Evolutionary conservation across 2,113 vertebrate species (phyloP).

Genomic region (Alligator sinensis): DNA sequence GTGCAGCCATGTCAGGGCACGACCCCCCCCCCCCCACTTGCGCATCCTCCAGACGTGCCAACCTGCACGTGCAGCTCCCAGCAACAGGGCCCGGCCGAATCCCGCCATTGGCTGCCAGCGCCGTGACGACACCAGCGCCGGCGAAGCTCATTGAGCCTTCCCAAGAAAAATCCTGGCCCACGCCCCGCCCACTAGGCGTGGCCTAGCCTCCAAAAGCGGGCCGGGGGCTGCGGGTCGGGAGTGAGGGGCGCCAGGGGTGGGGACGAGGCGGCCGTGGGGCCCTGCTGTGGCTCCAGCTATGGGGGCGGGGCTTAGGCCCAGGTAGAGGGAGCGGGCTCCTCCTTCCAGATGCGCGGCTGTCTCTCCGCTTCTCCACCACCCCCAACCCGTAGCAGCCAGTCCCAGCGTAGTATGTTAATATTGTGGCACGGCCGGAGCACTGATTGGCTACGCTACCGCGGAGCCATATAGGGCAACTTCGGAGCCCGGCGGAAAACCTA

Average conservation of each 20-base stretch:
- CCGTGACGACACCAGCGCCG: slow-evolving; percentile 4
- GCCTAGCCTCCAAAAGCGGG: no score
- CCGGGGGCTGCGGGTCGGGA: not conserved
- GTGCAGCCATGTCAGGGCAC: slow-evolving; percentile 13
- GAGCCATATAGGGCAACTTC: no score
- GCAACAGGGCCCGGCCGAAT: not conserved
- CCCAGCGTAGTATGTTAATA: no score
- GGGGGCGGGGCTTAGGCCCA: slow-evolving; percentile 55
- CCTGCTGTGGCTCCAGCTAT: not conserved
- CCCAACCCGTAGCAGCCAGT: no score
- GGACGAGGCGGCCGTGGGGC: no score
- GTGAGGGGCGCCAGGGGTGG: not conserved
- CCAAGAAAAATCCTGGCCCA: not conserved
- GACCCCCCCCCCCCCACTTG: no score
- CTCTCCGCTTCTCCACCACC: no score
- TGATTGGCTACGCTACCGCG: no score
- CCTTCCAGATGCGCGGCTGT: no score
- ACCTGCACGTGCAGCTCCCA: not conserved
- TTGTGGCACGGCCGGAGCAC: no score
- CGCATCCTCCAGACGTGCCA: no score
- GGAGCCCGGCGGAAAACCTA: no score
- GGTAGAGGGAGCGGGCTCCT: not conserved
- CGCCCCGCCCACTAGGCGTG: not conserved
- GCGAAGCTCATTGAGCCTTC: not conserved
- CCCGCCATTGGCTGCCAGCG: slow-evolving; percentile 40